phyloP scores from a whole-genome alignment of 1,140 invertebrate species.

The Pogonomyrmex barbatus region DNA sequence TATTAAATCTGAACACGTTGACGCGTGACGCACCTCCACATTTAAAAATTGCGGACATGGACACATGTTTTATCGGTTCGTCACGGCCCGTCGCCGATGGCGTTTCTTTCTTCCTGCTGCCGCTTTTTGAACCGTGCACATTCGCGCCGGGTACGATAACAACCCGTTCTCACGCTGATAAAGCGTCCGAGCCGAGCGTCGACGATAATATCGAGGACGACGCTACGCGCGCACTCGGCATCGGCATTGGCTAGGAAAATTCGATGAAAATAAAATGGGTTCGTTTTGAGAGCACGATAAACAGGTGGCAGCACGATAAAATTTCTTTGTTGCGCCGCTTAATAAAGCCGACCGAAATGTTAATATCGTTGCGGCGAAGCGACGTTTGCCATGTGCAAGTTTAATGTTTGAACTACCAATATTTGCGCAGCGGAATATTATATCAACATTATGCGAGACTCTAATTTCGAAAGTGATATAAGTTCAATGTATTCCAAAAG shows the following conservation, averaged over 20 bases:
- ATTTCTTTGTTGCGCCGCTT: constrained; percentile 58
- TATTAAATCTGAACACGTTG: background rate
- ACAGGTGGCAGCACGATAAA: constrained; percentile 39
- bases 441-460: constrained; percentile 64
- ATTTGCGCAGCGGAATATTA: constrained; percentile 60
- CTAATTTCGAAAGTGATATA: constrained; percentile 64
- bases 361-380: constrained; percentile 54
- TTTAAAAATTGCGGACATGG: constrained; percentile 35
- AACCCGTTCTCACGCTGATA: constrained; percentile 70
- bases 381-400: constrained; percentile 41
- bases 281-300: constrained; percentile 12
- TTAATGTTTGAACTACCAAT: constrained; percentile 62
- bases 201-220: constrained; percentile 47
- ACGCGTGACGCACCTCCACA: constrained; percentile 19
- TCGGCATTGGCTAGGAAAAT: constrained; percentile 38
- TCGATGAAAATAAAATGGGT: constrained; percentile 41
- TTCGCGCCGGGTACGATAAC: constrained; percentile 66
- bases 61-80: constrained; percentile 81
- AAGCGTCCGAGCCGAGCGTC: constrained; percentile 27
- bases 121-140: constrained; percentile 61
- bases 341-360: constrained; percentile 63
- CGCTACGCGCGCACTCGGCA: background rate
- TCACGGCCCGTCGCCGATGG: constrained; percentile 81
- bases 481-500: constrained; percentile 50
- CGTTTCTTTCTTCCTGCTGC: constrained; percentile 77